Percentiles rank a stretch among this genome's conserved stretches.
These are phyloP conservation scores for Steinernema feltiae DNA, from an alignment of 1,140 invertebrate species.

Conservation along the genomic window DNA sequence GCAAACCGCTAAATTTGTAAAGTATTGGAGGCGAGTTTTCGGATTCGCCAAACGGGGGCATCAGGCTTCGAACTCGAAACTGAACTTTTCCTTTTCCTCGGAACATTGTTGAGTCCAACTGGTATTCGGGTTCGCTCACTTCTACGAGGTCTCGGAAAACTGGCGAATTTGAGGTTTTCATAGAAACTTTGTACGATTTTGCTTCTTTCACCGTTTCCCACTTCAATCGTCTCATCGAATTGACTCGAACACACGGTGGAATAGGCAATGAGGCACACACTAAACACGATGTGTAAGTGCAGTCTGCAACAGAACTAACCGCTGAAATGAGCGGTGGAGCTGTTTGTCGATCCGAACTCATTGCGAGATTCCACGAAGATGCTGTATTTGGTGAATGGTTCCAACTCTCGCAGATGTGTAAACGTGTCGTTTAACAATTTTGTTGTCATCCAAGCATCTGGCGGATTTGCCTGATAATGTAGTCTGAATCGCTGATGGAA, in stretches of 20 bases:
- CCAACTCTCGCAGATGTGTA: slow-evolving; percentile 18
- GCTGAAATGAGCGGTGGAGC: slow-evolving; percentile 29
- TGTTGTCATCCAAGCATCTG: background rate
- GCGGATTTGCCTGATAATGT: slow-evolving; percentile 21
- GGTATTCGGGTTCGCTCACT: slow-evolving; percentile 25
- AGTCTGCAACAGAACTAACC: slow-evolving; percentile 30
- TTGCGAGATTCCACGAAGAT: slow-evolving; percentile 40
- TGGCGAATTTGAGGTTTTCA: slow-evolving; percentile 4
- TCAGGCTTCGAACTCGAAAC: slow-evolving; percentile 33
- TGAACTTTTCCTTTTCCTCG: slow-evolving; percentile 2
- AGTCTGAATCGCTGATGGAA: slow-evolving; percentile 40
- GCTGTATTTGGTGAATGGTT: slow-evolving; percentile 35
- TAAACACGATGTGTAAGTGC: slow-evolving; percentile 14
- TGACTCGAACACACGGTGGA: slow-evolving; percentile 17
- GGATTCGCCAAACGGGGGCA: slow-evolving; percentile 33
- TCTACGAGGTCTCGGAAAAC: slow-evolving; percentile 33
- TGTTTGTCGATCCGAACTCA: slow-evolving; percentile 33
- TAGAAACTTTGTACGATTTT: slow-evolving; percentile 41
- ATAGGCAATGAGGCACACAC: slow-evolving; percentile 27
- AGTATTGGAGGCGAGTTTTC: slow-evolving; percentile 21
- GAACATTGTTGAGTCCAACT: slow-evolving; percentile 10
- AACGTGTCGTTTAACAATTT: slow-evolving; percentile 20
- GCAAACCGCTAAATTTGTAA: slow-evolving; percentile 18
- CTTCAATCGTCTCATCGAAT: slow-evolving; percentile 18
- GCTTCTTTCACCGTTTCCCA: slow-evolving; percentile 43